Evolutionary conservation across 2,888 invertebrate species (phyloP).

Genomic region (Tiliacea citrago): DNA sequence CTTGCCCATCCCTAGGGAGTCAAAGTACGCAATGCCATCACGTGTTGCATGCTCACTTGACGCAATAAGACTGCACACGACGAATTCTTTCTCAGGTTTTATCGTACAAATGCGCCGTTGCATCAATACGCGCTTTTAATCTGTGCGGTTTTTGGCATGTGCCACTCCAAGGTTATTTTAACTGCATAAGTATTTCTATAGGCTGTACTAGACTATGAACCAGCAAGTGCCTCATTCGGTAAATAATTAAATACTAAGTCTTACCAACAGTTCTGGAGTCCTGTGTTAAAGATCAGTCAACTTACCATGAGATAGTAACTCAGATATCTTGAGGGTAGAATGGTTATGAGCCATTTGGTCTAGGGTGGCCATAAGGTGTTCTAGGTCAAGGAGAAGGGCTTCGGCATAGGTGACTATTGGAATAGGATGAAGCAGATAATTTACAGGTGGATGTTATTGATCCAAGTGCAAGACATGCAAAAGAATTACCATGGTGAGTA

Average conservation of each 20-base stretch:
- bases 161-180: background rate
- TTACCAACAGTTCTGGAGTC: slow-evolving; percentile 47
- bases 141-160: background rate
- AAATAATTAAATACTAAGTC: slow-evolving; percentile 32
- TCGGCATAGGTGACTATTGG: slow-evolving; percentile 89
- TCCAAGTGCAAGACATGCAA: slow-evolving; percentile 91
- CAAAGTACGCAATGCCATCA: slow-evolving; percentile 1
- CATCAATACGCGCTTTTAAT: background rate
- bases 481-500: slow-evolving; percentile 79
- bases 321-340: slow-evolving; percentile 89
- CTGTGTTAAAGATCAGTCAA: slow-evolving; percentile 58
- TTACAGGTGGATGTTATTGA: slow-evolving; percentile 80
- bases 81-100: background rate
- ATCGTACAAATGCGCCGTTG: background rate
- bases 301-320: slow-evolving; percentile 89
- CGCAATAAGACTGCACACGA: background rate
- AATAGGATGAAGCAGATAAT: slow-evolving; percentile 82
- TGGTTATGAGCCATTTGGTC: slow-evolving; percentile 90
- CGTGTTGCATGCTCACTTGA: background rate
- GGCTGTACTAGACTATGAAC: slow-evolving; percentile 12
- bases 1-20: background rate
- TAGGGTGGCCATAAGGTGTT: slow-evolving; percentile 90
- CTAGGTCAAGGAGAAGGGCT: slow-evolving; percentile 90
- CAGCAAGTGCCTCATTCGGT: slow-evolving; percentile 4
- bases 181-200: background rate